These are phyloP conservation scores for Meteorus colon DNA, from an alignment of 2,888 invertebrate genomes.

Conservation along the genomic window DNA sequence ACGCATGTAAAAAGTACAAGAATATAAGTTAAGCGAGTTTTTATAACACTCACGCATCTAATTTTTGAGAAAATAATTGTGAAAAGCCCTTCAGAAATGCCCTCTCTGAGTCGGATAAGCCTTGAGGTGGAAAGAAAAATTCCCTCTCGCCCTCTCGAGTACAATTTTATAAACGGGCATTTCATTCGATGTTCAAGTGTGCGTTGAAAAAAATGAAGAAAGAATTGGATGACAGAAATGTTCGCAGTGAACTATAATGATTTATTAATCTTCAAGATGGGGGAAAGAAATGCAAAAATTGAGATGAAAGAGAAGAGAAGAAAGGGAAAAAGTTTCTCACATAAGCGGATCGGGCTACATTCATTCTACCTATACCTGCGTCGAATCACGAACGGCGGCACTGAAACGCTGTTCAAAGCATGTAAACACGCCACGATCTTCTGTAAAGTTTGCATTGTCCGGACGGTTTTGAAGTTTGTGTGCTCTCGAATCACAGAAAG, in stretches of 20 bases:
- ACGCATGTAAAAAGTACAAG: no score
- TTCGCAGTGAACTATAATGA: not conserved
- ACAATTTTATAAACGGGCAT: not conserved
- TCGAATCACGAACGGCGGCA: not conserved
- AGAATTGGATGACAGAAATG: not conserved
- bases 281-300: not conserved
- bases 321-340: not conserved
- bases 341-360: not conserved
- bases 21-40: no score
- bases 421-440: conserved; percentile 16
- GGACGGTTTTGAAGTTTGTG: conserved; percentile 18
- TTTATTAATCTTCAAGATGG: not conserved
- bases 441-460: conserved; percentile 11
- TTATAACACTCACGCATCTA: no score
- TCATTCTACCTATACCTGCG: not conserved
- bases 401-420: conserved; percentile 2
- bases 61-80: no score
- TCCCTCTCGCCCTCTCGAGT: not conserved
- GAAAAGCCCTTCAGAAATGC: no score
- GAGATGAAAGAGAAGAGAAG: not conserved
- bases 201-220: not conserved
- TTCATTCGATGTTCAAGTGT: not conserved
- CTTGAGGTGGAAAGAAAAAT: not conserved
- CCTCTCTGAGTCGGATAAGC: no score
- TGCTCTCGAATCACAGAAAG: conserved; percentile 8